These are phyloP conservation scores for Drosophila mettleri DNA, from an alignment of 2,888 invertebrate species.

Conservation along the genomic window DNA sequence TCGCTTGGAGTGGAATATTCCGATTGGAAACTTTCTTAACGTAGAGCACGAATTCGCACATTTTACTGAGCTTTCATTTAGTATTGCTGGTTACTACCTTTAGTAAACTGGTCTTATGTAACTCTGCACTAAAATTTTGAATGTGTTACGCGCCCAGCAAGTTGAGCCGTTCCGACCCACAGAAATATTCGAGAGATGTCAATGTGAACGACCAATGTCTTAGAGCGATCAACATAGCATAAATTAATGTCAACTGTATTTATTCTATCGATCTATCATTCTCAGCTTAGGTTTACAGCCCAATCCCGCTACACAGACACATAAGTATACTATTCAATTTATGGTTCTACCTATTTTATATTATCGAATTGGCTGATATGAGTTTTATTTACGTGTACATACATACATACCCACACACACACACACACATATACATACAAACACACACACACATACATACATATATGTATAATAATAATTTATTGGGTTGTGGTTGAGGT, in stretches of 20 bases:
- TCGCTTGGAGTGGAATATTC: not conserved
- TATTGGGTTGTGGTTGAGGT: not conserved
- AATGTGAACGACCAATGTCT: conserved; percentile 18
- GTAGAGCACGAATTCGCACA: conserved; percentile 51
- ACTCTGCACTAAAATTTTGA: conserved; percentile 36
- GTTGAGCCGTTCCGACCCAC: conserved; percentile 4
- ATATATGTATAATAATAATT: not conserved
- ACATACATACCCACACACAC: conserved; percentile 13
- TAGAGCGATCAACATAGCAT: conserved; percentile 39
- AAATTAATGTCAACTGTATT: conserved; percentile 22
- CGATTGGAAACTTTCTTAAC: not conserved
- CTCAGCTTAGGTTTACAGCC: conserved; percentile 41
- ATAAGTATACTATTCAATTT: conserved; percentile 72
- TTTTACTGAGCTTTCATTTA: conserved; percentile 64
- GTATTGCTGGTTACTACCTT: conserved; percentile 33
- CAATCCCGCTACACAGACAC: conserved; percentile 64
- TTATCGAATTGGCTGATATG: conserved; percentile 55
- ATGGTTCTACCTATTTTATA: conserved; percentile 64
- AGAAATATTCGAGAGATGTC: not conserved
- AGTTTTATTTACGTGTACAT: conserved; percentile 45
- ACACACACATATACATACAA: not conserved
- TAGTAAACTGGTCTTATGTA: conserved; percentile 11
- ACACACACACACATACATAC: not conserved
- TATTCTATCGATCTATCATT: conserved; percentile 39
- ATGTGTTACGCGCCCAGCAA: not conserved